phyloP scores from a whole-genome alignment of 2,888 invertebrate species.

The Bedellia somnulentella region DNA sequence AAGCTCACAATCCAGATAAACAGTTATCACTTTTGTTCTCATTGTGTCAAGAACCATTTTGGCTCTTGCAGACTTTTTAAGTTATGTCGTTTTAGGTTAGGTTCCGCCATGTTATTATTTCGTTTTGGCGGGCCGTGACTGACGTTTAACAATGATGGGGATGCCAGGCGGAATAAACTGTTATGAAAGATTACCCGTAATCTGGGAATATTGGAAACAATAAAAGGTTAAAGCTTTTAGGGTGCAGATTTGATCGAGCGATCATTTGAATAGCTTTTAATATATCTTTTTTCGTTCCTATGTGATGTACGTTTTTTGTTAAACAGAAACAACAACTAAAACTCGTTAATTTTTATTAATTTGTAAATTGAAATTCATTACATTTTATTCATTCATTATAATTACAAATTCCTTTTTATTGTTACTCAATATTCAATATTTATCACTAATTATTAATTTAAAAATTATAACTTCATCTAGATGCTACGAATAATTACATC shows the following conservation, averaged over 20 bases:
- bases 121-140: slow-evolving; percentile 53
- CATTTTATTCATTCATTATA: slow-evolving; percentile 46
- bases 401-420: slow-evolving; percentile 56
- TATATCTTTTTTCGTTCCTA: background rate
- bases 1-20: too few relatives aligned
- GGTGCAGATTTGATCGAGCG: too few relatives aligned
- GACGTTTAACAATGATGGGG: slow-evolving; percentile 50
- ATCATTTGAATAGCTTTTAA: too few relatives aligned
- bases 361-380: slow-evolving; percentile 60
- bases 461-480: slow-evolving; percentile 41
- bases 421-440: slow-evolving; percentile 7
- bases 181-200: slow-evolving; percentile 58
- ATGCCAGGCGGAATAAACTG: slow-evolving; percentile 60
- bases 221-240: too few relatives aligned
- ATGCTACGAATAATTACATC: slow-evolving; percentile 45
- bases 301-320: background rate
- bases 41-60: background rate
- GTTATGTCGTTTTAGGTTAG: slow-evolving; percentile 6
- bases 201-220: slow-evolving; percentile 62
- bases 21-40: too few relatives aligned
- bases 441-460: slow-evolving; percentile 41
- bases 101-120: slow-evolving; percentile 44
- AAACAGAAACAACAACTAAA: slow-evolving; percentile 22
- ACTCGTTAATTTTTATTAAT: slow-evolving; percentile 60
- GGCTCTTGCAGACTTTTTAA: background rate